A percentile compares a stretch with the other conserved stretches of the same genome.
phyloP scores from a whole-genome alignment of 1,140 invertebrate genomes.

The Trigoniulus corallinus region DNA sequence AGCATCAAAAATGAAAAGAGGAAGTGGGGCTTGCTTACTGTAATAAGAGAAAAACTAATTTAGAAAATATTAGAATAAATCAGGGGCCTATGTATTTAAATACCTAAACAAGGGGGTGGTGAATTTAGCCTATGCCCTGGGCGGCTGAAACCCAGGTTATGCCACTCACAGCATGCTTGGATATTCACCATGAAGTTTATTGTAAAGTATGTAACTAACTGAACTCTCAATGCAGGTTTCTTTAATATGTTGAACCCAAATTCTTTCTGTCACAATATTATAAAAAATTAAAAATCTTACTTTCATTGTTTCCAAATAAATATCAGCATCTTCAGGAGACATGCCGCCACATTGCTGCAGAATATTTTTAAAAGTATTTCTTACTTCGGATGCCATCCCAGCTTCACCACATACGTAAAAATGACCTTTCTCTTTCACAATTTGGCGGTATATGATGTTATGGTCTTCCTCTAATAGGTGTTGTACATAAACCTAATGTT shows the following conservation, averaged over 20 bases:
- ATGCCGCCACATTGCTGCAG: constrained; percentile 66
- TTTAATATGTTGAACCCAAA: neutral
- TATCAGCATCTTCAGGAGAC: constrained; percentile 61
- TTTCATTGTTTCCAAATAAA: constrained; percentile 64
- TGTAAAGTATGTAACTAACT: neutral
- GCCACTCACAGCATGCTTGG: neutral
- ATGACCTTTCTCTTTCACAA: constrained; percentile 22
- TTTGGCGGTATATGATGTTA: constrained; percentile 15
- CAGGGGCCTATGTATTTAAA: no score
- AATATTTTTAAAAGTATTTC: constrained; percentile 11
- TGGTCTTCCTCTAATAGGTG: constrained; percentile 20
- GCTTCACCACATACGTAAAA: constrained; percentile 27
- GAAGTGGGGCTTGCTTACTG: no score
- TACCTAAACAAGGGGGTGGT: no score
- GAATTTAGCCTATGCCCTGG: no score
- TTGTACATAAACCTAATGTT: constrained; percentile 27
- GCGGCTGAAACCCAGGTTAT: neutral
- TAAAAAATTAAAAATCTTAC: constrained; percentile 34
- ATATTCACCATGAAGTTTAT: neutral
- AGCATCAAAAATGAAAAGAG: no score
- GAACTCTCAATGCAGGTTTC: neutral
- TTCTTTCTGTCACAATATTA: neutral
- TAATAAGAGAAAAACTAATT: no score
- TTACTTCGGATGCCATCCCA: constrained; percentile 13
- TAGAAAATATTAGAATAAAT: no score